Evolutionary conservation across 2,888 invertebrate species (phyloP).

Genomic region (Neria commutata): DNA sequence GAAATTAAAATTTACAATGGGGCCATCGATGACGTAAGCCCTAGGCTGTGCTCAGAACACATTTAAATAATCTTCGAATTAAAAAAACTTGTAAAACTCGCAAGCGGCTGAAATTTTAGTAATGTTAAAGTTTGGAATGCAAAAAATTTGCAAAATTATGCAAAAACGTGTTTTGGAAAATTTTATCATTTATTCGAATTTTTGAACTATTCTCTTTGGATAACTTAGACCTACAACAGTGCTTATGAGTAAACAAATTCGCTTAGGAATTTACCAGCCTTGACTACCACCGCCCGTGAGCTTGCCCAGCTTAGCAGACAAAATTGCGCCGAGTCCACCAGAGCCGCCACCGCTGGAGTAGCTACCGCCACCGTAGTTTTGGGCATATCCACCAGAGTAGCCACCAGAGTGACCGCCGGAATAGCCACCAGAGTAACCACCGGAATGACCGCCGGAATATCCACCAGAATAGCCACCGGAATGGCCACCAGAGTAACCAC

Average conservation of each 20-base stretch:
- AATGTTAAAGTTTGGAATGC: background rate
- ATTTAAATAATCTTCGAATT: too few relatives aligned
- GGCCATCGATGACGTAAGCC: too few relatives aligned
- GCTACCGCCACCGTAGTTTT: conserved; percentile 24
- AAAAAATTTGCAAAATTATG: background rate
- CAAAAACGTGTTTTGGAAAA: background rate
- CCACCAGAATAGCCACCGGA: conserved; percentile 21
- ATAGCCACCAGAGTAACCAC: conserved; percentile 32
- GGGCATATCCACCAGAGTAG: conserved; percentile 15
- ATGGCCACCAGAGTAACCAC: conserved; percentile 28
- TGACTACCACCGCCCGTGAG: background rate
- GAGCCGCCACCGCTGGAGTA: conserved; percentile 9
- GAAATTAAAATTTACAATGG: too few relatives aligned
- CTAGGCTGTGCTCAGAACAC: too few relatives aligned
- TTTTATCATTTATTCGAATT: background rate
- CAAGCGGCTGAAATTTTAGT: background rate
- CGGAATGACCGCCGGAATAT: conserved; percentile 20
- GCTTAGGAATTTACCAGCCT: conserved; percentile 12
- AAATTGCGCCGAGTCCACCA: too few relatives aligned
- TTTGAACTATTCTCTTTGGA: background rate
- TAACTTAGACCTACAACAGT: background rate
- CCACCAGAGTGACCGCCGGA: conserved; percentile 30
- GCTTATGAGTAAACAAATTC: conserved; percentile 1
- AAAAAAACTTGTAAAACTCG: too few relatives aligned
- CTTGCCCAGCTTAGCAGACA: too few relatives aligned